Evolutionary conservation across 64 coral and sea anemone genomes (phyloP).

Genomic region (Montipora foliosa): DNA sequence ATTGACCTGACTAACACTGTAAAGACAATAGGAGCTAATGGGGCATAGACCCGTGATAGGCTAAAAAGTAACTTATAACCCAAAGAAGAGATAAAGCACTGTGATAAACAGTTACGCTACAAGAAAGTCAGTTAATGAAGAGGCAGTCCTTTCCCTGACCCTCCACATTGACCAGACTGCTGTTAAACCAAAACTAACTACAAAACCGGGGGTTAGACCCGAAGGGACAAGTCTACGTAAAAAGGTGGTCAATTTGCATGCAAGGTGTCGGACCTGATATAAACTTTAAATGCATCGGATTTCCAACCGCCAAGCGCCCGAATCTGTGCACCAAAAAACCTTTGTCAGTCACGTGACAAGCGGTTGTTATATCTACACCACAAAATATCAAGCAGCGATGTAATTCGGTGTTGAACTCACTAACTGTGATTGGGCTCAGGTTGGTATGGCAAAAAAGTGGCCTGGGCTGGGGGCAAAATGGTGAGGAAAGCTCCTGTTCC

Average conservation of each 20-base stretch:
- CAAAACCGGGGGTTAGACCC: not conserved
- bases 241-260: not conserved
- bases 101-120: not conserved
- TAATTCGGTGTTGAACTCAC: conserved; percentile 5
- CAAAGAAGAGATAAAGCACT: not conserved
- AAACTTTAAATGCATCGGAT: conserved; percentile 11
- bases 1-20: no score
- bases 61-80: no score
- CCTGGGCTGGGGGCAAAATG: conserved; percentile 14
- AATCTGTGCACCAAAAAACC: not conserved
- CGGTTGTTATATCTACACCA: not conserved
- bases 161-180: not conserved
- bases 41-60: no score
- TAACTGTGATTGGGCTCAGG: not conserved
- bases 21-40: no score
- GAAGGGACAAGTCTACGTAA: not conserved
- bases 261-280: not conserved
- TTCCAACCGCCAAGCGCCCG: not conserved
- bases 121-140: not conserved
- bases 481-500: not conserved
- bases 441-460: not conserved
- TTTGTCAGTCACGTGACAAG: not conserved
- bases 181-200: not conserved
- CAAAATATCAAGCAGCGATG: not conserved
- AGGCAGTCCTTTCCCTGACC: not conserved